phyloP scores from a whole-genome alignment of 2,888 invertebrate genomes.

The Trichogramma dendrolimi region DNA sequence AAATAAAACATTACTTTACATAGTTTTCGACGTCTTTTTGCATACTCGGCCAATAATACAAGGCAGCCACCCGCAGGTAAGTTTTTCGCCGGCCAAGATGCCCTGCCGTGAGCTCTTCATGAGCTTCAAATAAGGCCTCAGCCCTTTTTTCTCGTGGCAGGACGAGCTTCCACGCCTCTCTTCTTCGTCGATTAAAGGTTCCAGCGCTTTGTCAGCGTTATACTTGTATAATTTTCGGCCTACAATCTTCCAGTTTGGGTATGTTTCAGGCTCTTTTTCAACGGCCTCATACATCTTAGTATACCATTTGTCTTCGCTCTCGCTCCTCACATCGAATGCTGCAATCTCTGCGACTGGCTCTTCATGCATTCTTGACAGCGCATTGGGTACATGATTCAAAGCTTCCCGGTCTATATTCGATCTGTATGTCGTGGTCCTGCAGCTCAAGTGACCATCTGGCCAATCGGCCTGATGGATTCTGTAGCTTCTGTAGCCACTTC shows the following conservation, averaged over 20 bases:
- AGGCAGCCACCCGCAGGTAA: background rate
- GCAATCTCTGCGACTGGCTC: background rate
- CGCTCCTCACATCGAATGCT: background rate
- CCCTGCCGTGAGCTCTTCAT: background rate
- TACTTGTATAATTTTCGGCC: background rate
- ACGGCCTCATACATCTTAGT: background rate
- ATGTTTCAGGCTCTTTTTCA: background rate
- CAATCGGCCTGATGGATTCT: constrained; percentile 27
- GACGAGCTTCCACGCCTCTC: background rate
- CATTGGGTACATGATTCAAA: constrained; percentile 24
- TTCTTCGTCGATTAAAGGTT: background rate
- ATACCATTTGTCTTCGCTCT: background rate
- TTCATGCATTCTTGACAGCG: constrained; percentile 17
- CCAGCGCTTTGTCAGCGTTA: background rate
- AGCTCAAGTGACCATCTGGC: constrained; percentile 29
- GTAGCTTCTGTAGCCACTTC: constrained; percentile 31
- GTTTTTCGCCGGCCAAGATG: background rate
- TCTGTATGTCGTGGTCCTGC: constrained; percentile 26
- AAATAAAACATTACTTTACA: background rate
- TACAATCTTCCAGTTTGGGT: background rate
- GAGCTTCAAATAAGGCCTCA: background rate
- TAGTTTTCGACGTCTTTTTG: background rate
- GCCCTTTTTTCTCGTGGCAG: background rate
- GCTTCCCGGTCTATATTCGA: constrained; percentile 28
- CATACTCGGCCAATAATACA: background rate